Percentiles rank a stretch among this genome's conserved stretches.
Conservation (phyloP, 2,888 invertebrate genomes). For the Ophraella communa region DNA sequence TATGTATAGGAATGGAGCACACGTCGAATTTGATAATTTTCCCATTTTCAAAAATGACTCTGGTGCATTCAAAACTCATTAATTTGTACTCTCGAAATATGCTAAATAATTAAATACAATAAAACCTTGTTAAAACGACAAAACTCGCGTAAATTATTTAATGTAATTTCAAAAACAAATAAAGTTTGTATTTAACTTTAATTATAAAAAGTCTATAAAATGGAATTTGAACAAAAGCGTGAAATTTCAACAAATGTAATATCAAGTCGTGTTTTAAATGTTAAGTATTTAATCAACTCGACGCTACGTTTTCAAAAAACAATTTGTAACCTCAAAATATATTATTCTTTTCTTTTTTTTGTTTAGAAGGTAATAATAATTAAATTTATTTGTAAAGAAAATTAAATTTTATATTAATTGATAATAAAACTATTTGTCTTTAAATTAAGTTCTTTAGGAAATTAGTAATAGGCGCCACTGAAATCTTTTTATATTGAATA, state of each 20-base stretch:
- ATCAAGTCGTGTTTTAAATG: conserved; percentile 13
- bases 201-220: conserved; percentile 48
- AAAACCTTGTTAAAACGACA: conserved; percentile 36
- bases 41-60: conserved; percentile 28
- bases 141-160: conserved; percentile 46
- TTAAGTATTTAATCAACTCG: conserved; percentile 14
- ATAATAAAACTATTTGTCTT: no score
- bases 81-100: conserved; percentile 34
- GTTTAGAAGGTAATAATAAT: no score
- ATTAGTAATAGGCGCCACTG: no score
- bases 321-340: no score
- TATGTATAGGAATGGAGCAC: background rate
- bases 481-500: no score
- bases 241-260: conserved; percentile 38
- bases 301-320: no score
- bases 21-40: conserved; percentile 25
- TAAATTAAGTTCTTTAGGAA: no score
- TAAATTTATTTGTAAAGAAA: no score
- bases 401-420: no score
- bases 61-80: conserved; percentile 34
- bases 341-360: no score
- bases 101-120: conserved; percentile 42
- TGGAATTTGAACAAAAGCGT: conserved; percentile 35
- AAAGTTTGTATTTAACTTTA: conserved; percentile 50
- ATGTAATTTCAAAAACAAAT: conserved; percentile 52